Percentiles rank a stretch among this genome's conserved stretches.
These are phyloP conservation scores for Chrysolina haemoptera DNA, from an alignment of 2,888 invertebrate species.

Conservation along the genomic window DNA sequence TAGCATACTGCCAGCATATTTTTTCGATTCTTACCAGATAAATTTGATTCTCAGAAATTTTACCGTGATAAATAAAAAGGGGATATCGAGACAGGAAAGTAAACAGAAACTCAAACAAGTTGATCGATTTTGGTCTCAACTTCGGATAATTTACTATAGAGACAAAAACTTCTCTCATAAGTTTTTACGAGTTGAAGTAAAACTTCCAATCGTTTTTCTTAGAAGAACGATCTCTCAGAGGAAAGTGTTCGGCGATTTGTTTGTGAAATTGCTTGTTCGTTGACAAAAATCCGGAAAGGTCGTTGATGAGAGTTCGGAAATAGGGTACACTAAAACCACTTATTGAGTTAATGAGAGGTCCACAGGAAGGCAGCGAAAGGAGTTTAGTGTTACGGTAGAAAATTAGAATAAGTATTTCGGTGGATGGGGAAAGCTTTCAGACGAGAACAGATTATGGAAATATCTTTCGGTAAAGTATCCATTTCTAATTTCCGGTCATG, in stretches of 20 bases:
- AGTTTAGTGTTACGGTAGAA: too few species aligned
- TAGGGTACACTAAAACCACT: neutral
- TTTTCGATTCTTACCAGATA: too few species aligned
- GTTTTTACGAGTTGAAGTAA: constrained; percentile 19
- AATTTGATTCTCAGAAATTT: neutral
- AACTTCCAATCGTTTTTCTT: constrained; percentile 14
- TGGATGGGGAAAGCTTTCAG: too few species aligned
- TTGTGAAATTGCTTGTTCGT: constrained; percentile 16
- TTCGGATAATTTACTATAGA: constrained; percentile 16
- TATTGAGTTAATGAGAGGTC: neutral
- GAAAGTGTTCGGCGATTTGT: constrained; percentile 21
- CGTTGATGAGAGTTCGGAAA: neutral
- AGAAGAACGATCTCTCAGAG: constrained; percentile 1
- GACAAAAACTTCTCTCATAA: constrained; percentile 27
- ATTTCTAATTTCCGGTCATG: too few species aligned
- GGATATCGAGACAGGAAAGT: constrained; percentile 10
- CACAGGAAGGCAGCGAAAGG: too few species aligned
- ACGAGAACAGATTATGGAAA: too few species aligned
- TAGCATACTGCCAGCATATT: too few species aligned
- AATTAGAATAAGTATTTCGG: too few species aligned
- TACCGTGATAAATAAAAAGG: neutral
- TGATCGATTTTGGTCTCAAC: constrained; percentile 8
- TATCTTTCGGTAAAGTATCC: too few species aligned
- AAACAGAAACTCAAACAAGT: constrained; percentile 24
- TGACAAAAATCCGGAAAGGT: constrained; percentile 1